Percentiles rank a stretch among this genome's conserved stretches.
These are phyloP conservation scores for Sardinella longiceps DNA, from an alignment of 2,797 vertebrate genomes.

Conservation along the genomic window DNA sequence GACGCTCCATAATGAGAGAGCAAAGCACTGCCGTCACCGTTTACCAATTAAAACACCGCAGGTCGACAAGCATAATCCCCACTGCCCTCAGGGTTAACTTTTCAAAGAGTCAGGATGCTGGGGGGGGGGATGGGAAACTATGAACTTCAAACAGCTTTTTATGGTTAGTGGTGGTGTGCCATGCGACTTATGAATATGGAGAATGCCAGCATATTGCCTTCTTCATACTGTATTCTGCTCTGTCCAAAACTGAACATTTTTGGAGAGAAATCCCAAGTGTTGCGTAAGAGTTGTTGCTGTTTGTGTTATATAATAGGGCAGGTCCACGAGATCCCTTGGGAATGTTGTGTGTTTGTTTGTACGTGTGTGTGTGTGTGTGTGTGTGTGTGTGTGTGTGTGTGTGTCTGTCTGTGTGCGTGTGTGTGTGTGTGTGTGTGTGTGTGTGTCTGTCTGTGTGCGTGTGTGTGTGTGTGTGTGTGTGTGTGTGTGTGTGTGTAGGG, in stretches of 20 bases:
- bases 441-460: slow-evolving; percentile 19
- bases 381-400: slow-evolving; percentile 24
- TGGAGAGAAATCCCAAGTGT: slow-evolving; percentile 38
- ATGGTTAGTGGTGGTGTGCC: slow-evolving; percentile 50
- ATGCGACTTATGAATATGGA: slow-evolving; percentile 56
- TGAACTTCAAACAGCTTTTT: slow-evolving; percentile 65
- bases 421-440: slow-evolving; percentile 28
- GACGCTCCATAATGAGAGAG: slow-evolving; percentile 63
- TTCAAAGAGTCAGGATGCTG: slow-evolving; percentile 47
- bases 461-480: slow-evolving; percentile 23
- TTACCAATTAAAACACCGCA: slow-evolving; percentile 73
- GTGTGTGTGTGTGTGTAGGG: background rate
- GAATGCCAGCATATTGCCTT: background rate
- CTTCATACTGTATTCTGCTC: slow-evolving; percentile 65
- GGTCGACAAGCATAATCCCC: slow-evolving; percentile 68
- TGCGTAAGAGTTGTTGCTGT: background rate
- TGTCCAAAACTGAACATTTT: slow-evolving; percentile 50
- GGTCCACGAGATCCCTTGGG: background rate
- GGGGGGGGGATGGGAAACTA: slow-evolving; percentile 47
- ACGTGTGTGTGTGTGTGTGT: slow-evolving; percentile 23
- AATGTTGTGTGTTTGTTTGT: slow-evolving; percentile 6
- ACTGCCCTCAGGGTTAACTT: slow-evolving; percentile 61
- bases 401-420: background rate
- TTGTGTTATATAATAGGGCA: background rate
- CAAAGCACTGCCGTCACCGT: slow-evolving; percentile 63